These are phyloP conservation scores for Drosophila longiperda DNA, from an alignment of 2,888 invertebrate genomes.

Conservation along the genomic window DNA sequence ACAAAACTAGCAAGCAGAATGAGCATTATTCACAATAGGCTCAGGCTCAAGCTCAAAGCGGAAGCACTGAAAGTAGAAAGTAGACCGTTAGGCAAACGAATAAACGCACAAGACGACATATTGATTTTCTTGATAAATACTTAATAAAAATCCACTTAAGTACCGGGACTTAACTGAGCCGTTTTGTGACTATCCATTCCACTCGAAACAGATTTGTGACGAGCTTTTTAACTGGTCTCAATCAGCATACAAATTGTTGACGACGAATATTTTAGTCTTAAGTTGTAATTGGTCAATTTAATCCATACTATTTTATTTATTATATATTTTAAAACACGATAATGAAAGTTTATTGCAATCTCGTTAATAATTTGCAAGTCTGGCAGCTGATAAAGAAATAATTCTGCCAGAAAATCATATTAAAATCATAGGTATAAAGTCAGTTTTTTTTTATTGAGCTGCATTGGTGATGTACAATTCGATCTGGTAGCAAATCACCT, in stretches of 20 bases:
- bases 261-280: background rate
- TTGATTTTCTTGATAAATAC: constrained; percentile 75
- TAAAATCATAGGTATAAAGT: too few species aligned
- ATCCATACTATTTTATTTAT: background rate
- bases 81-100: constrained; percentile 32
- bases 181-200: constrained; percentile 8
- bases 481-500: constrained; percentile 27
- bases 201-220: constrained; percentile 10
- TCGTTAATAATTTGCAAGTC: too few species aligned
- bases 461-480: constrained; percentile 21
- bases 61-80: constrained; percentile 51
- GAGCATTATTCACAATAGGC: constrained; percentile 48
- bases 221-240: background rate
- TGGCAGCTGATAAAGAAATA: too few species aligned
- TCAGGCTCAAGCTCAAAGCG: constrained; percentile 33
- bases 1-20: constrained; percentile 40
- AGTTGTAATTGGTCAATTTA: background rate
- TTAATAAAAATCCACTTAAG: constrained; percentile 67
- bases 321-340: too few species aligned
- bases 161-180: constrained; percentile 30
- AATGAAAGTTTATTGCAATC: too few species aligned
- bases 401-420: too few species aligned
- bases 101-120: constrained; percentile 52
- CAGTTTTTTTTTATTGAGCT: too few species aligned
- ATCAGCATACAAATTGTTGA: background rate